phyloP scores from a whole-genome alignment of 2,113 vertebrate species.

The Micronycteris hirsuta region DNA sequence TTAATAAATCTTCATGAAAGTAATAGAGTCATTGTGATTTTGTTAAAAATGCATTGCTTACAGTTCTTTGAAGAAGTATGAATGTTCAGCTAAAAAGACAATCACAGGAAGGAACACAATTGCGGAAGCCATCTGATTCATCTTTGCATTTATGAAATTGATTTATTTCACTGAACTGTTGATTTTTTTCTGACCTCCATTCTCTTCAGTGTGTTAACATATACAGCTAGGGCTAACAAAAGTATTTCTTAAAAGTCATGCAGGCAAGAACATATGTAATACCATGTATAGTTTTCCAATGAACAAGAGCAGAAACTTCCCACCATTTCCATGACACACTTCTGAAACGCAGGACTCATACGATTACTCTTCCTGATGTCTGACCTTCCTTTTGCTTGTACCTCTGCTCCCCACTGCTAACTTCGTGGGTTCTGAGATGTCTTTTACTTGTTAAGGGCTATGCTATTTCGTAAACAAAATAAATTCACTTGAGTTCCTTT shows the following conservation, averaged over 20 bases:
- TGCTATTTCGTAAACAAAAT: background rate
- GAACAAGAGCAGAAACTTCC: background rate
- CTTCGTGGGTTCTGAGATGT: background rate
- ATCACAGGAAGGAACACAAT: background rate
- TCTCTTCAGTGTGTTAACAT: background rate
- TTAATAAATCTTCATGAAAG: conserved; percentile 69
- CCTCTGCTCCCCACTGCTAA: background rate
- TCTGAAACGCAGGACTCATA: background rate
- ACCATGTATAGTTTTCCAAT: background rate
- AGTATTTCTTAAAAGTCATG: background rate
- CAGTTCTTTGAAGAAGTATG: conserved; percentile 51
- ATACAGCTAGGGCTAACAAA: background rate
- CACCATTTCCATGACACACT: background rate
- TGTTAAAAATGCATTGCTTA: conserved; percentile 64
- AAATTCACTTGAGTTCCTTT: background rate
- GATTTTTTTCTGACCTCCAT: background rate
- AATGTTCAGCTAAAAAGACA: conserved; percentile 7
- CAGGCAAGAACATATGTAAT: background rate
- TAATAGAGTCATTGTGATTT: conserved; percentile 61
- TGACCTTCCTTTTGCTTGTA: background rate
- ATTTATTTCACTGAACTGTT: background rate
- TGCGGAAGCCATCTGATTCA: background rate
- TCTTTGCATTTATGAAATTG: conserved; percentile 22
- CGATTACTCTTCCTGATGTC: background rate
- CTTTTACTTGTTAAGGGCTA: background rate